Evolutionary conservation across 2,888 invertebrate genomes (phyloP).

Genomic region (Dendrolimus houi): DNA sequence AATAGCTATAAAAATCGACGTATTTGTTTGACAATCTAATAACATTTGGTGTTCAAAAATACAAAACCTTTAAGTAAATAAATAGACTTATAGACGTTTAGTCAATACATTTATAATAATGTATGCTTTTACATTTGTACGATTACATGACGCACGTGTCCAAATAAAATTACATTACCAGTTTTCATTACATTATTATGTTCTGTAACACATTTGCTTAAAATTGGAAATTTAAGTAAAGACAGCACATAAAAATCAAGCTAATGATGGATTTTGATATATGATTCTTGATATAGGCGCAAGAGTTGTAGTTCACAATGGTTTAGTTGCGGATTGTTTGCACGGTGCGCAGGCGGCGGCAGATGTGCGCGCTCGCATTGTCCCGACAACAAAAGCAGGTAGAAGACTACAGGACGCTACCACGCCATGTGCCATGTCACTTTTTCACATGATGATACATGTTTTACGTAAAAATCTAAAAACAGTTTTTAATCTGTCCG

Average conservation of each 20-base stretch:
- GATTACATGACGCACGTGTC: too few species aligned
- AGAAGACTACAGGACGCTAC: constrained; percentile 45
- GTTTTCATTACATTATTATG: too few species aligned
- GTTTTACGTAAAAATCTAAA: constrained; percentile 61
- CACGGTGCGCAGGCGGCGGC: constrained; percentile 54
- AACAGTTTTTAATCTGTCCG: constrained; percentile 58
- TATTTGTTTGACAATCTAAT: too few species aligned
- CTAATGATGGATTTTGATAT: constrained; percentile 26
- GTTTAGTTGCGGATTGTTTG: constrained; percentile 22
- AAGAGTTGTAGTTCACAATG: constrained; percentile 28
- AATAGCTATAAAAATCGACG: too few species aligned
- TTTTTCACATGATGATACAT: constrained; percentile 54
- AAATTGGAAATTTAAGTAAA: neutral
- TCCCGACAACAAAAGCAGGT: constrained; percentile 69
- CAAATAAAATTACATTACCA: too few species aligned
- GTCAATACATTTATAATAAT: too few species aligned
- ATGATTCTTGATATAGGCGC: constrained; percentile 27
- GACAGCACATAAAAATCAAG: constrained; percentile 24
- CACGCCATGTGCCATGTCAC: constrained; percentile 70
- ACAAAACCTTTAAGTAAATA: too few species aligned
- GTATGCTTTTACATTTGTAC: too few species aligned
- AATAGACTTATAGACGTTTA: too few species aligned
- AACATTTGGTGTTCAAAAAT: too few species aligned
- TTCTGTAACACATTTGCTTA: too few species aligned
- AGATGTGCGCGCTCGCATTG: constrained; percentile 65